Conservation (phyloP, 1,140 invertebrate species). For the Leptinotarsa undecemlineata region DNA sequence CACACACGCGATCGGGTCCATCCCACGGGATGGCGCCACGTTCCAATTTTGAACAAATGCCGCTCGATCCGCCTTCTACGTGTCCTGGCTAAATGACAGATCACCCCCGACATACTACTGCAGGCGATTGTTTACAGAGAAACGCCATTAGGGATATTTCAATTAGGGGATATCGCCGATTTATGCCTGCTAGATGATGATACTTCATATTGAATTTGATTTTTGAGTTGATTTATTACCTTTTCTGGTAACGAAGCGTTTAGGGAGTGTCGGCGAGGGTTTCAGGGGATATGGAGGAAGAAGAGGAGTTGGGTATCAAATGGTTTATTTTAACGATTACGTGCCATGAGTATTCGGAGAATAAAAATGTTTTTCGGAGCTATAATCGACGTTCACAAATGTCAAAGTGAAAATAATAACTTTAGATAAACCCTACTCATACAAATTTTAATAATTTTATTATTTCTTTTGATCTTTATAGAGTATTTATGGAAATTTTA, state of each 20-base stretch:
- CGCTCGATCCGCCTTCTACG: constrained; percentile 14
- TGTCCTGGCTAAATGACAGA: constrained; percentile 24
- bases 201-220: constrained; percentile 16
- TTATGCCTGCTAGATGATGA: constrained; percentile 23
- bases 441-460: too few relatives aligned
- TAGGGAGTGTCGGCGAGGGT: not conserved
- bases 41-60: constrained; percentile 13
- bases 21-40: constrained; percentile 19
- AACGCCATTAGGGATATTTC: constrained; percentile 40
- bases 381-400: too few relatives aligned
- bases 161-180: constrained; percentile 30
- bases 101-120: constrained; percentile 26
- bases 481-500: too few relatives aligned
- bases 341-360: too few relatives aligned
- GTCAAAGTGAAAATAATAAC: too few relatives aligned
- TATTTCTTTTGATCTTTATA: too few relatives aligned
- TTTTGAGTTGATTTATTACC: constrained; percentile 25
- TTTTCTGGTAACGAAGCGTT: constrained; percentile 12
- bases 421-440: too few relatives aligned
- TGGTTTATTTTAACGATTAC: too few relatives aligned
- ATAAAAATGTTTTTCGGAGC: too few relatives aligned
- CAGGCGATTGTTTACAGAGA: constrained; percentile 36
- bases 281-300: not conserved
- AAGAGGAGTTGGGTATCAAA: not conserved
- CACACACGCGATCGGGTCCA: constrained; percentile 9